Percentiles rank a stretch among this genome's conserved stretches.
Evolutionary conservation across 2,888 invertebrate species (phyloP).

Genomic region (Siphonodentalium dalli): DNA sequence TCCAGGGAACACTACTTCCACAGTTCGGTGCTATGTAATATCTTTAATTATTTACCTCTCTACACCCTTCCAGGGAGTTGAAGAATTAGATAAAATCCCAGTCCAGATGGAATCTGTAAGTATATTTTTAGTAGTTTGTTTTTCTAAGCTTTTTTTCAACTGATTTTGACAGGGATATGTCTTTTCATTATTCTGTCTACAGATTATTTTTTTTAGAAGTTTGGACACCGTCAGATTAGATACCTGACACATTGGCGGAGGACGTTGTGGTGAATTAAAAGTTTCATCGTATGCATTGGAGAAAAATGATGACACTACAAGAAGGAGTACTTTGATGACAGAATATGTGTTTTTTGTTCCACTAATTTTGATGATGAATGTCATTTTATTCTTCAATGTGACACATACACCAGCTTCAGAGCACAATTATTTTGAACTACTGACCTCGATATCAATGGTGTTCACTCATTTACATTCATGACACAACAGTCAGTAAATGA

Average conservation of each 20-base stretch:
- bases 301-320: not conserved
- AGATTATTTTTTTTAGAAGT: not conserved
- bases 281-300: not conserved
- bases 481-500: too few species aligned
- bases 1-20: not conserved
- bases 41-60: not conserved
- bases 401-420: too few species aligned
- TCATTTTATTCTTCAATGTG: too few species aligned
- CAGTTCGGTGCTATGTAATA: not conserved
- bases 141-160: not conserved
- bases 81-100: conserved; percentile 63
- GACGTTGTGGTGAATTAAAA: not conserved
- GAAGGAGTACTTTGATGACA: too few species aligned
- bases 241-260: too few species aligned
- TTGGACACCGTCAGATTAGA: too few species aligned
- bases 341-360: too few species aligned
- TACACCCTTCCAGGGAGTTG: conserved; percentile 53
- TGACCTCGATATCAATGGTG: too few species aligned
- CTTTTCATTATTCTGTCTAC: not conserved
- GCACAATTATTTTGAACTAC: too few species aligned
- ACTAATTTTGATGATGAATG: too few species aligned
- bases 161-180: not conserved
- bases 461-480: too few species aligned
- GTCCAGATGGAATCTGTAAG: conserved; percentile 63
- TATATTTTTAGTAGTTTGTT: conserved; percentile 8